Percentiles rank a stretch among this genome's conserved stretches.
Evolutionary conservation across 2,888 invertebrate species (phyloP).

Genomic region (Boloria selene): DNA sequence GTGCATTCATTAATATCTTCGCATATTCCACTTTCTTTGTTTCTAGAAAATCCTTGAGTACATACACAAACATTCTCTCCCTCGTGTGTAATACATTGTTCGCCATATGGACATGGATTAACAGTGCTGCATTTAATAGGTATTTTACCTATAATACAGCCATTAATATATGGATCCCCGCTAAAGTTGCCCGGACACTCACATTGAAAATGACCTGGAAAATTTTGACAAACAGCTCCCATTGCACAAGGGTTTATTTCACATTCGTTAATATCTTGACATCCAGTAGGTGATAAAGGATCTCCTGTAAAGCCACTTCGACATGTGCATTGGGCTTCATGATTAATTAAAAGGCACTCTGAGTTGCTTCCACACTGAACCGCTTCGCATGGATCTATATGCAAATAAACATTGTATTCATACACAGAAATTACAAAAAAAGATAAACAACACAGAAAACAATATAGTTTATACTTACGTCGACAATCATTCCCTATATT

Average conservation of each 20-base stretch:
- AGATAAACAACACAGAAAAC: conserved; percentile 1
- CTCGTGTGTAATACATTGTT: conserved; percentile 91
- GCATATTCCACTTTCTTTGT: conserved; percentile 87
- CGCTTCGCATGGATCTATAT: conserved; percentile 94
- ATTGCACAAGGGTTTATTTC: conserved; percentile 88
- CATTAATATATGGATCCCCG: conserved; percentile 90
- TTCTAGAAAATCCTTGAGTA: conserved; percentile 92
- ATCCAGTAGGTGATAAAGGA: conserved; percentile 85
- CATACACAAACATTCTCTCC: conserved; percentile 94
- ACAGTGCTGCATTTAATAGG: conserved; percentile 87
- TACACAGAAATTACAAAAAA: conserved; percentile 11
- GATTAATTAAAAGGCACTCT: conserved; percentile 92
- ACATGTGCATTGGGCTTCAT: conserved; percentile 92
- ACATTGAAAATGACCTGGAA: conserved; percentile 92
- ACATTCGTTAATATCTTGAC: conserved; percentile 95
- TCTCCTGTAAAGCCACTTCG: conserved; percentile 90
- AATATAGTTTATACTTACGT: conserved; percentile 83
- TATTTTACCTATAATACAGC: conserved; percentile 85
- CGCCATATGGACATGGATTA: conserved; percentile 91
- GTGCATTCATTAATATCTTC: conserved; percentile 94
- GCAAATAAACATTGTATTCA: conserved; percentile 35
- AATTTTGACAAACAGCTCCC: conserved; percentile 94
- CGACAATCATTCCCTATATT: conserved; percentile 95
- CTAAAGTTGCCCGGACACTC: conserved; percentile 92
- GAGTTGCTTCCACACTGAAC: conserved; percentile 93